A percentile compares a stretch with the other conserved stretches of the same genome.
These are phyloP conservation scores for Hippocampus zosterae DNA, from an alignment of 2,113 vertebrate species.

Conservation along the genomic window DNA sequence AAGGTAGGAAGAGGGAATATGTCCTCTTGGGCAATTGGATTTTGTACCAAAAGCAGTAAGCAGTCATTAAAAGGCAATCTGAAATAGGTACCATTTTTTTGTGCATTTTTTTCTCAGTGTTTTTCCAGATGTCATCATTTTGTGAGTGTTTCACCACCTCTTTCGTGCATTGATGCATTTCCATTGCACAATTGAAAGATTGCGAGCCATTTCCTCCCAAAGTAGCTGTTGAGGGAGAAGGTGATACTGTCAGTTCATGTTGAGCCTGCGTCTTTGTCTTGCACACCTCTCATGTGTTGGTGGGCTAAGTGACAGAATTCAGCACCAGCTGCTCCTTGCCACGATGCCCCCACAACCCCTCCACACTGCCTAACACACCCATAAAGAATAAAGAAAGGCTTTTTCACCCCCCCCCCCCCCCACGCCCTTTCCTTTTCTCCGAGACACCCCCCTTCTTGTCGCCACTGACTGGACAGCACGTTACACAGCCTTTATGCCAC, in stretches of 20 bases:
- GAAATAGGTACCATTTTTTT: too few relatives aligned
- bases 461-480: slow-evolving; percentile 65
- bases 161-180: not conserved
- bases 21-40: too few relatives aligned
- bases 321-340: slow-evolving; percentile 70
- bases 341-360: slow-evolving; percentile 18
- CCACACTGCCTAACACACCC: slow-evolving; percentile 1
- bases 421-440: slow-evolving; percentile 17
- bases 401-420: not conserved
- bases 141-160: not conserved
- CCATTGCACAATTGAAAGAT: not conserved
- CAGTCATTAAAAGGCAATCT: too few relatives aligned
- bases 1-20: too few relatives aligned
- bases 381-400: slow-evolving; percentile 5
- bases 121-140: not conserved
- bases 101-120: too few relatives aligned
- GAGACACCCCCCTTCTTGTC: slow-evolving; percentile 48
- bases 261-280: slow-evolving; percentile 14
- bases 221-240: slow-evolving; percentile 21
- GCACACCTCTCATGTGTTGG: slow-evolving; percentile 25
- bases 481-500: slow-evolving; percentile 65
- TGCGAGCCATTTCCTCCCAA: not conserved
- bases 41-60: too few relatives aligned
- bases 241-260: slow-evolving; percentile 37
- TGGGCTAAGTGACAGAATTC: slow-evolving; percentile 65